These are phyloP conservation scores for Nematolebias whitei DNA, from an alignment of 2,113 vertebrate genomes.

Conservation along the genomic window DNA sequence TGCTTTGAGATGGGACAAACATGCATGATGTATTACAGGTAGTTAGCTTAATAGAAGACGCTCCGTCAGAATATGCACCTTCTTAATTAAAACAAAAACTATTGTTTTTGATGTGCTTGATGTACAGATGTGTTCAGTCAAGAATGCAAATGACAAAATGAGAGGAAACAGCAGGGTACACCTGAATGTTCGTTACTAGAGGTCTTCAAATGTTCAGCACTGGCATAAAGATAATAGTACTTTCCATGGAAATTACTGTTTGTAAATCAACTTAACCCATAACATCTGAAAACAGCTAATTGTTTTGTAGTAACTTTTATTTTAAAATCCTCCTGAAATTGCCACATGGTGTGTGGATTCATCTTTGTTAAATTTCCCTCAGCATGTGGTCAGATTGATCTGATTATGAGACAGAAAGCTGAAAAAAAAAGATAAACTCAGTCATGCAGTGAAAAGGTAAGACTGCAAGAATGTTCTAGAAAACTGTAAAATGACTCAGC, in stretches of 20 bases:
- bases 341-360: background rate
- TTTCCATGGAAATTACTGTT: background rate
- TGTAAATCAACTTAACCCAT: no score
- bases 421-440: background rate
- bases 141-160: slow-evolving; percentile 26
- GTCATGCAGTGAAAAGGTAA: background rate
- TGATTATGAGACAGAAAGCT: background rate
- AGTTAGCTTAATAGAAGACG: background rate
- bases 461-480: background rate
- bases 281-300: background rate
- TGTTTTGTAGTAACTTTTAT: background rate
- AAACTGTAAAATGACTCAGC: background rate
- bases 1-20: no score
- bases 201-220: background rate
- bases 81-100: slow-evolving; percentile 12
- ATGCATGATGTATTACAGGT: no score
- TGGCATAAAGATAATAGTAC: background rate
- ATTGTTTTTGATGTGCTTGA: slow-evolving; percentile 5
- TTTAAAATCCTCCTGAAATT: background rate
- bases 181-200: slow-evolving; percentile 1
- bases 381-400: background rate
- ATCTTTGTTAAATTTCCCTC: background rate
- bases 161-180: background rate
- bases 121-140: slow-evolving; percentile 30
- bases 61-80: background rate